Conservation (phyloP, 1,140 invertebrate species). For the Lordiphosa clarofinis region DNA sequence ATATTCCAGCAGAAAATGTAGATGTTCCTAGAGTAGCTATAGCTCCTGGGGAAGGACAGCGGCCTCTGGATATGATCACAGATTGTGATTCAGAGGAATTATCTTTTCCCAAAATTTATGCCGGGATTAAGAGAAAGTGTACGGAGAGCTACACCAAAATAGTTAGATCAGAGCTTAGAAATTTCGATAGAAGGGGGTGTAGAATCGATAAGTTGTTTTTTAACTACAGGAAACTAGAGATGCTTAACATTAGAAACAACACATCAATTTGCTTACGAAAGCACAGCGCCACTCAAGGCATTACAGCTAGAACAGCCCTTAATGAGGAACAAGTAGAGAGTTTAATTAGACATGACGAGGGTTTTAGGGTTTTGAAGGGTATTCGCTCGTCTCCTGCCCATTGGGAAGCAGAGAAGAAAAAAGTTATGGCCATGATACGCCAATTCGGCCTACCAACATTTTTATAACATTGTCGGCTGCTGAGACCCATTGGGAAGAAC, state of each 20-base stretch:
- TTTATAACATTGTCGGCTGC: too few relatives aligned
- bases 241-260: neutral
- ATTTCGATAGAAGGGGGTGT: too few relatives aligned
- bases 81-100: slow-evolving; percentile 1
- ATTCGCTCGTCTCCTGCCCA: slow-evolving; percentile 1
- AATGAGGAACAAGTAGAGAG: too few relatives aligned
- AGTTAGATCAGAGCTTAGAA: slow-evolving; percentile 1
- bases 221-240: neutral
- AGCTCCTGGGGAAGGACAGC: neutral
- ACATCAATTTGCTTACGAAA: slow-evolving; percentile 1
- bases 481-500: neutral
- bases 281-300: neutral
- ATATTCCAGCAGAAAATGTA: neutral
- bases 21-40: too few relatives aligned
- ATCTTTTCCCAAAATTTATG: neutral
- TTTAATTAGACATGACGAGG: too few relatives aligned
- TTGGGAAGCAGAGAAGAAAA: neutral
- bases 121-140: neutral
- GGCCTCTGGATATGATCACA: neutral
- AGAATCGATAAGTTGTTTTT: too few relatives aligned
- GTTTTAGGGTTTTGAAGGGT: neutral
- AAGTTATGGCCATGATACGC: slow-evolving; percentile 1
- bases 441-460: too few relatives aligned
- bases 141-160: neutral
- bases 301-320: neutral